Conservation (phyloP, 2,113 vertebrate species). For the Gadus chalcogrammus region DNA sequence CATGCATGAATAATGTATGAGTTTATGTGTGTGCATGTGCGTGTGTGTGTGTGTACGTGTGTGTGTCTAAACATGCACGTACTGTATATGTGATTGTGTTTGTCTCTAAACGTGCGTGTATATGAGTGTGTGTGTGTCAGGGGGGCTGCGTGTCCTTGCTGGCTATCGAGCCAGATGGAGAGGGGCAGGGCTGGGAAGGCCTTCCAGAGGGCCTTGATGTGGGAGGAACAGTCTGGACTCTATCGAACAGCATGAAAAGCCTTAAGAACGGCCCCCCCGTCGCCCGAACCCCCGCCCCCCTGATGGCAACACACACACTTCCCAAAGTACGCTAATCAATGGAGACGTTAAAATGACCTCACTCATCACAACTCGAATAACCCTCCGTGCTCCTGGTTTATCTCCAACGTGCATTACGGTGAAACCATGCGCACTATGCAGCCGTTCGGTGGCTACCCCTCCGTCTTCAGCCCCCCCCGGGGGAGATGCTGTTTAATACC, state of each 20-base stretch:
- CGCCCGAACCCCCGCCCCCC: conserved; percentile 36
- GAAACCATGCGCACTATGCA: conserved; percentile 42
- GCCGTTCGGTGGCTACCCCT: conserved; percentile 37
- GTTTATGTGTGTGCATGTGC: neutral
- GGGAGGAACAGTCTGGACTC: conserved; percentile 55
- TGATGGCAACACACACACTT: conserved; percentile 40
- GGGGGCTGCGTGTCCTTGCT: neutral
- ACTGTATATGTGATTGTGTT: neutral
- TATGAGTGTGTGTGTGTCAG: neutral
- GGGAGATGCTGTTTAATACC: too few relatives aligned
- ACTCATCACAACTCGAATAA: conserved; percentile 36
- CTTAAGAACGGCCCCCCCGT: conserved; percentile 46
- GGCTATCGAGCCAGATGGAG: conserved; percentile 47
- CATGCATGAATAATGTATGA: neutral
- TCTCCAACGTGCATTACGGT: conserved; percentile 38
- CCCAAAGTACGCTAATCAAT: conserved; percentile 63
- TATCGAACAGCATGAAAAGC: conserved; percentile 57
- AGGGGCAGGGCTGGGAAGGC: conserved; percentile 35
- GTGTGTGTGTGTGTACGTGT: neutral
- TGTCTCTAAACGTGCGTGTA: too few relatives aligned
- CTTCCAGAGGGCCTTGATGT: conserved; percentile 58
- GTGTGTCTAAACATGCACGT: neutral
- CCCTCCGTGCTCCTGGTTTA: conserved; percentile 43
- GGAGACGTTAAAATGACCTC: conserved; percentile 55
- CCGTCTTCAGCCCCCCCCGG: too few relatives aligned